A percentile compares a stretch with the other conserved stretches of the same genome.
phyloP scores from a whole-genome alignment of 2,797 vertebrate genomes.

The Falco columbarius region DNA sequence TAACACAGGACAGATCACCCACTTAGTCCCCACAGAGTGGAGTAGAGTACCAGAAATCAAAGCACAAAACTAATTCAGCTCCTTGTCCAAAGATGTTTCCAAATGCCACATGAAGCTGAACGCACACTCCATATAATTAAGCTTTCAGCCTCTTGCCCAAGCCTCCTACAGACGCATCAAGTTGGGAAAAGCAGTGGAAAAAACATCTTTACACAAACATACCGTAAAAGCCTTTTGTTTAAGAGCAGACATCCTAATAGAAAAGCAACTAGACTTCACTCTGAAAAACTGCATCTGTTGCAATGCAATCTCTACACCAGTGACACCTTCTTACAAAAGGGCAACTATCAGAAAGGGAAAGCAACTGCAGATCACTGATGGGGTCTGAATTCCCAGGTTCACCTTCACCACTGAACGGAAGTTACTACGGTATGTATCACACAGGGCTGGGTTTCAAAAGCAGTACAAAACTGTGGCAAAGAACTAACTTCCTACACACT shows the following conservation, averaged over 20 bases:
- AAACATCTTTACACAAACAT: background rate
- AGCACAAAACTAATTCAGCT: background rate
- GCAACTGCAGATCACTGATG: background rate
- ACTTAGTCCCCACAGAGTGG: background rate
- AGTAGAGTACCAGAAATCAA: background rate
- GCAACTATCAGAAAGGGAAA: background rate
- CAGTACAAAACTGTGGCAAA: background rate
- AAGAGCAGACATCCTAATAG: background rate
- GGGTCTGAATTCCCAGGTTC: background rate
- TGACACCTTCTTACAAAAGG: background rate
- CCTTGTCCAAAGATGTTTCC: background rate
- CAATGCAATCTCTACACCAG: background rate
- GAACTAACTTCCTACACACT: background rate
- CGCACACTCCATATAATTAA: rapidly evolving
- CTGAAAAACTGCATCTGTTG: background rate
- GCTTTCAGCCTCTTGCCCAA: background rate
- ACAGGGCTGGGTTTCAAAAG: background rate
- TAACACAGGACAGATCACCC: background rate
- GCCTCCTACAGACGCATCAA: background rate
- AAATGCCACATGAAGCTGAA: background rate
- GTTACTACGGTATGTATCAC: background rate
- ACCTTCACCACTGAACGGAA: background rate
- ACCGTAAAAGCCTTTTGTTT: background rate
- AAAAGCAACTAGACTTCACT: background rate
- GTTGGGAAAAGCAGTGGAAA: background rate